Evolutionary conservation across 2,888 invertebrate genomes (phyloP), one percentile per base, ranked within the genome.

Genomic region (Drosophila helvetica): DNA sequence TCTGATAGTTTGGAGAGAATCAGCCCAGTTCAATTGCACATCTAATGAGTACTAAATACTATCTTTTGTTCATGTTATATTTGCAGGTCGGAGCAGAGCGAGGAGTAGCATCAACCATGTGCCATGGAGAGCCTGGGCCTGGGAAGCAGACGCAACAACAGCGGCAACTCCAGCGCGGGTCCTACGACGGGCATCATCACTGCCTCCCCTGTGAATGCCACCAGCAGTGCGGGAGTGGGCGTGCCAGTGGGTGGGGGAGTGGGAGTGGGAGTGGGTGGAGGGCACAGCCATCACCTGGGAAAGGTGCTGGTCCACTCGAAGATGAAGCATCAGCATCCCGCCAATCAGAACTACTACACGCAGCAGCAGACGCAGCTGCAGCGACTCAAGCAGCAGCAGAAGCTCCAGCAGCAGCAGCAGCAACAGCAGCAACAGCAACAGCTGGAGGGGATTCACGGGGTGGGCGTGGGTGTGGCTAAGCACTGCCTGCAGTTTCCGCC

Each of bases 401-500:
- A 82, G 58, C 38, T 75, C 67, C 84, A 89, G 47, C 80, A 78
- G 9, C 75, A 74, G 1, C 78, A 79, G 10, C 74, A 71, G 0
- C 66, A 74, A 3, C 70, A 75, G 8, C 74, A 70, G 2, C 76
- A 77, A 2, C 74, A 75, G 1, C 77, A 68, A 17, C 65, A 68
- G 17, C 50, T 77, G 67, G 79, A 81, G 67, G 73, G 53, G 27
- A 67, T 71, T 18, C 77, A 79, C 64, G 79, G 76, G 5, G 33
- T 33, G 19, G 25, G 25, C 8, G 72, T 38, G 19, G 73, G 45
- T 65, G 68, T 61, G 74, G 58, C 75, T 85, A 90, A 89, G 74
- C 79, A 75, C 25, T 76, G 66, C 50, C 72, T 88, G 57, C 95
- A 95, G 93, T 96, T 96, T 92, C 94, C 95, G 74, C 96, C 95